Base-by-base conservation (phyloP, 2,113 vertebrate genomes). In the Poecilia latipinna region DNA sequence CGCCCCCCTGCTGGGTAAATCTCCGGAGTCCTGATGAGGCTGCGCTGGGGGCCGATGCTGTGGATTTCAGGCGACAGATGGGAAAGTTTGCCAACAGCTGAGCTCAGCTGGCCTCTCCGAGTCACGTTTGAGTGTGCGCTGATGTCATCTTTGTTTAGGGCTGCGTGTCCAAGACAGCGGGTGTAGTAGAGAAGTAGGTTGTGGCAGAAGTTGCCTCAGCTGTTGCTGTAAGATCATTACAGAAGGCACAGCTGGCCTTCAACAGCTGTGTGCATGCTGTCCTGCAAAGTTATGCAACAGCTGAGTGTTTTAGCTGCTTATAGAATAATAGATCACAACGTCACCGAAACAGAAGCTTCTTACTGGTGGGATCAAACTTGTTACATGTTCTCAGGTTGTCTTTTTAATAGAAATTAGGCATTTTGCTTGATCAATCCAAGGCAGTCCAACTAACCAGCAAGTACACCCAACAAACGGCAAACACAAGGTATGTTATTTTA, bases 101-200 rank as follows among this genome's bases (percentile, higher is more conserved):
- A 84, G 85, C 71, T 51, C n/a, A 11, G 62, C 42, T 13, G 8
- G 54, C 71, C 68, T 11, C 70, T 84, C 78, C 65, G 85, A 86
- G 81, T 91, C 90, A 89, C 77, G 78, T 79, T 86, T 84, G 75
- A 68, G 64, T 37, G 57, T 77, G 84, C 11, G 5, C 33, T 82
- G 85, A 87, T 85, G 86, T 88, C 86, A 91, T 88, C 68, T 65
- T 65, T 73, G 82, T 86, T 83, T 79, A 74, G 71, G 69, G 65
- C 81, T 39, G 77, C 65, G 33, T 84, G 85, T 77, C 65, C 32
- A 72, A 48, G 75, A 37, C 51, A 57, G 48, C 8, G 12, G 65
- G 68, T 4, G 35, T 37, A 69, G 57, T 48, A 22, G 29, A 69
- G 61, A 61, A 37, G 67, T 7, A 74, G 66, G 24, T 17, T 65